Evolutionary conservation across 2,888 invertebrate species (phyloP).

Genomic region (Dicranocentrus wangi): DNA sequence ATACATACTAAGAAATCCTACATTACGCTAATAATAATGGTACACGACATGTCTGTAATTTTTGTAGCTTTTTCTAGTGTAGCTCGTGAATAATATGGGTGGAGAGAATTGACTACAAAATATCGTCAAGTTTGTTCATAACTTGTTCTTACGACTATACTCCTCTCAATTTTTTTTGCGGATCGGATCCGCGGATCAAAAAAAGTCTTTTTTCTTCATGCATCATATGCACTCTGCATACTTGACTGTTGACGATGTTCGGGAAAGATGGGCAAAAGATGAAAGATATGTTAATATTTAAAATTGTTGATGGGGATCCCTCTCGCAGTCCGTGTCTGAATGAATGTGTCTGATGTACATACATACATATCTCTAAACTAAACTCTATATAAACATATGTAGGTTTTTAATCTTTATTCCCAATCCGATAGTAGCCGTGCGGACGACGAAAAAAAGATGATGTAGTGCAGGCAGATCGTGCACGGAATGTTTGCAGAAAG

Average conservation of each 20-base stretch:
- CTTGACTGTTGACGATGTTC: not conserved
- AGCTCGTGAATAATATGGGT: no score
- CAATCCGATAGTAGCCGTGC: no score
- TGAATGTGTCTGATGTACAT: no score
- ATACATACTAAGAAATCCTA: no score
- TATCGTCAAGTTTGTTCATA: no score
- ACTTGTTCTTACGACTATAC: no score
- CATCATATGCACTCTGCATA: not conserved
- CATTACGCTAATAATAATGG: no score
- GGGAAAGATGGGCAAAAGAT: not conserved
- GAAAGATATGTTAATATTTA: conserved; percentile 1
- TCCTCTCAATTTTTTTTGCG: no score
- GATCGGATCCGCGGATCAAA: not conserved
- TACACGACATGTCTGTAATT: no score
- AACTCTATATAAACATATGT: not conserved
- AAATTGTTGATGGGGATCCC: not conserved
- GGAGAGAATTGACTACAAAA: no score
- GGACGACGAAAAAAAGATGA: conserved; percentile 20
- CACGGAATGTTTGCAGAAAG: conserved; percentile 4
- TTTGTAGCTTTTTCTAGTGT: no score
- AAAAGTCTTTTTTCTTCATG: not conserved
- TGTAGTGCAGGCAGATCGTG: conserved; percentile 49
- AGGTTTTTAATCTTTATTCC: not conserved
- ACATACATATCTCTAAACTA: not conserved
- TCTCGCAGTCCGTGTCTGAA: not conserved